Base-by-base conservation (phyloP, 2,888 invertebrate species). In the Archips xylosteana region DNA sequence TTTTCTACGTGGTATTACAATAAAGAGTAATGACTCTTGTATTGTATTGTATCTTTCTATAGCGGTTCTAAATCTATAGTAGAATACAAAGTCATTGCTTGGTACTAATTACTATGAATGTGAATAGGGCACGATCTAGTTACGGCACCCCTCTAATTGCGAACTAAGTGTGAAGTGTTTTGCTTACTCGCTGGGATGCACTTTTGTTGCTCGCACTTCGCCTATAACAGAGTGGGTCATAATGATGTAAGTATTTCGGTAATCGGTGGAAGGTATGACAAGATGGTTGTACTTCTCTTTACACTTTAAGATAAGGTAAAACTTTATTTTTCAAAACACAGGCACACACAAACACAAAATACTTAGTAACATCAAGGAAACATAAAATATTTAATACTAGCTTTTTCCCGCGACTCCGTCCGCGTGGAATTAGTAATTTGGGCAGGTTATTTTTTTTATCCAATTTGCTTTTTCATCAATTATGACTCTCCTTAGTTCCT, bases 141-240 rank as follows among this genome's bases (percentile, higher is more conserved):
- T 74, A 70, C 61, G 51, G 34, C 45, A 8, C 57, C 63, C 63
- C 6, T 49, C 75, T 76, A 77, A 78, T 76, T 77, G 76, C 75
- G 71, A 76, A 68, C 57, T 59, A 64, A 71, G 47, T 77, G 75
- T 73, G 70, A 75, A 76, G 75, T 72, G 72, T 76, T 23, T 23
- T 23, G 23, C 75, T 65, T 23, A 42, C 75, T 75, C 64, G 74
- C 75, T 75, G 73, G 75, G 70, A 57, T 78, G 76, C 78, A 78
- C 75, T 79, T 79, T 78, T 78, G 78, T 75, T 76, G 75, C 75
- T 75, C 74, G 75, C 79, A 69, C 76, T 77, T 77, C 76, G 75
- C 76, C 71, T 76, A 69, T 73, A 75, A 70, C 54, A 39, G 39
- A 39, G 39, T 39, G 39, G 39, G 57, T 54, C 54, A 61, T 72